phyloP scores from a whole-genome alignment of 2,797 vertebrate genomes.

The Chanos chanos region DNA sequence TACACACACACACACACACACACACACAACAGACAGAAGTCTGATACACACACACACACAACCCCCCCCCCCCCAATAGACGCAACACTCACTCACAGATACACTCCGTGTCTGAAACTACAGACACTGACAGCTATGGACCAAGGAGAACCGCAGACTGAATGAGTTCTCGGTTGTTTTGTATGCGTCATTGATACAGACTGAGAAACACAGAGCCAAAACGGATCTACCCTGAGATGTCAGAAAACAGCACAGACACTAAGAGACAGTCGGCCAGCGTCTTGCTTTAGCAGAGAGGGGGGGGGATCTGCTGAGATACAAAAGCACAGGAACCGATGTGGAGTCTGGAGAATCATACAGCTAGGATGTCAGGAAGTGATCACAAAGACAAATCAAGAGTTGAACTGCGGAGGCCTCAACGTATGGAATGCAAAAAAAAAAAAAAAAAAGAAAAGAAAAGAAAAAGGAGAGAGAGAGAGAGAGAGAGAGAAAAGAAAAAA shows the following conservation, averaged over 20 bases:
- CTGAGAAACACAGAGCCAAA: background rate
- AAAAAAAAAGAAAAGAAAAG: background rate
- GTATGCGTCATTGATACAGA: too few species aligned
- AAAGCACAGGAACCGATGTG: slow-evolving; percentile 22
- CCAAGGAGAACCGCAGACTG: too few species aligned
- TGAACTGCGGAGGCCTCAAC: background rate
- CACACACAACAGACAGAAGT: slow-evolving; percentile 89
- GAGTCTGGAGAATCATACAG: slow-evolving; percentile 10
- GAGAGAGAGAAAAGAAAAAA: background rate
- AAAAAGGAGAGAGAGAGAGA: background rate
- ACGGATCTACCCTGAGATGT: background rate
- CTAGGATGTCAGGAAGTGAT: slow-evolving; percentile 14
- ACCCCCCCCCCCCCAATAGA: background rate
- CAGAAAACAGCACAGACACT: background rate
- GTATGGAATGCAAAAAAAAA: too few species aligned
- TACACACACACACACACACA: background rate
- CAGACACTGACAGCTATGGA: too few species aligned
- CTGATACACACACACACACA: slow-evolving; percentile 56
- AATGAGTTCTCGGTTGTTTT: too few species aligned
- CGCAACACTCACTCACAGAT: background rate
- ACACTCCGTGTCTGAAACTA: too few species aligned
- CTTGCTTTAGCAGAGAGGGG: slow-evolving; percentile 9
- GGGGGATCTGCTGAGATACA: background rate
- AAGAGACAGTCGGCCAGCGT: background rate
- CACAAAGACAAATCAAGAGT: too few species aligned